Evolutionary conservation across 2,797 vertebrate species (phyloP).

Genomic region (Cirrhinus mrigala): DNA sequence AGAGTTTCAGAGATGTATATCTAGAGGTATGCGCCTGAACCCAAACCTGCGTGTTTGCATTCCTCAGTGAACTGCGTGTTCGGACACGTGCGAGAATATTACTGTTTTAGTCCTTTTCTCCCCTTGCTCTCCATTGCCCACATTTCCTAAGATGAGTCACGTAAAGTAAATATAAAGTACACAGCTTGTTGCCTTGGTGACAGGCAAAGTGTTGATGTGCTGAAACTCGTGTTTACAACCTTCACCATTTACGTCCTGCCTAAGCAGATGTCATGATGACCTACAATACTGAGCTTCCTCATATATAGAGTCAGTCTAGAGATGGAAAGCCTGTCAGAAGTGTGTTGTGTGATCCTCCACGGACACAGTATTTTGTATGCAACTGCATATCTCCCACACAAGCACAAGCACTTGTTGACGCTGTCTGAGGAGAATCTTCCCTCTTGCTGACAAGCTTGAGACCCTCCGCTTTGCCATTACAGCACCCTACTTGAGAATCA

Average conservation of each 20-base stretch:
- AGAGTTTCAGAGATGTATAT: slow-evolving; percentile 2
- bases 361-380: slow-evolving; percentile 46
- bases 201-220: slow-evolving; percentile 49
- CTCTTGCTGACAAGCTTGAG: slow-evolving; percentile 50
- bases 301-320: not conserved
- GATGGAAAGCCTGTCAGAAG: not conserved
- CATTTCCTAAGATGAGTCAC: slow-evolving; percentile 49
- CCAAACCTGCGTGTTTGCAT: slow-evolving; percentile 15
- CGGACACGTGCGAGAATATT: not conserved
- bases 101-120: slow-evolving; percentile 36
- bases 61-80: slow-evolving; percentile 5
- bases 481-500: slow-evolving; percentile 55
- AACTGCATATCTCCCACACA: slow-evolving; percentile 23
- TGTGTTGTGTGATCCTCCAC: not conserved
- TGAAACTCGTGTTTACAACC: slow-evolving; percentile 46
- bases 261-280: slow-evolving; percentile 17
- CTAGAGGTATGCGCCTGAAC: not conserved
- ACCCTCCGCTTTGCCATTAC: slow-evolving; percentile 48
- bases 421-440: slow-evolving; percentile 50
- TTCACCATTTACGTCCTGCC: not conserved
- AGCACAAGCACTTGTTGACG: slow-evolving; percentile 49
- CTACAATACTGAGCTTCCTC: not conserved
- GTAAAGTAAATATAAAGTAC: slow-evolving; percentile 50
- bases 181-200: slow-evolving; percentile 62
- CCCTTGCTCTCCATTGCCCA: slow-evolving; percentile 17